Percentiles rank a stretch among this genome's conserved stretches.
Evolutionary conservation across 2,113 vertebrate genomes (phyloP).

Genomic region (Thamnophis sirtalis): DNA sequence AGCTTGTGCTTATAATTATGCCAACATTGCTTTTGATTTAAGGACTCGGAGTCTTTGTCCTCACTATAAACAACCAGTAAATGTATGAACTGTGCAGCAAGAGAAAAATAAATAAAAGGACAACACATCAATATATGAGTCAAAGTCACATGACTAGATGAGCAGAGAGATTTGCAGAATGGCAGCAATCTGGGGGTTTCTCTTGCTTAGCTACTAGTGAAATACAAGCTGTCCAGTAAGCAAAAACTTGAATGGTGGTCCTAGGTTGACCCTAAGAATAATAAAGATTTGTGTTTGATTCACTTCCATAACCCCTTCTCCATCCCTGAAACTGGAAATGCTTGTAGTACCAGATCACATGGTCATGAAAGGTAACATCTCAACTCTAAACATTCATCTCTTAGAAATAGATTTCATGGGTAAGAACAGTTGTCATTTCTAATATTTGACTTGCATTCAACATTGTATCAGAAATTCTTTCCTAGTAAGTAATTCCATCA

Average conservation of each 20-base stretch:
- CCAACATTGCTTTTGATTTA: conserved; percentile 61
- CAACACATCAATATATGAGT: conserved; percentile 38
- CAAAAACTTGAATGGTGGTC: not conserved
- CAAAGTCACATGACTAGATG: conserved; percentile 20
- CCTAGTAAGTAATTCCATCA: conserved; percentile 47
- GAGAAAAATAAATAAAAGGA: conserved; percentile 65
- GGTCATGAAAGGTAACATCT: not conserved
- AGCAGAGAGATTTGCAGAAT: not conserved
- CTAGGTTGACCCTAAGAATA: not conserved
- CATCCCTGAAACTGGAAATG: not conserved
- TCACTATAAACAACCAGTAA: conserved; percentile 65
- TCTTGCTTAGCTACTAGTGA: not conserved
- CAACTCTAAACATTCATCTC: not conserved
- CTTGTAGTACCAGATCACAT: not conserved
- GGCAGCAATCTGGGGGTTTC: not conserved
- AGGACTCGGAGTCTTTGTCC: conserved; percentile 64
- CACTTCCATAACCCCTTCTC: not conserved
- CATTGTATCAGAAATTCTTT: conserved; percentile 30
- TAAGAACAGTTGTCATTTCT: not conserved
- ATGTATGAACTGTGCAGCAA: conserved; percentile 53
- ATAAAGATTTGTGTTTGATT: not conserved
- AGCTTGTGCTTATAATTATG: conserved; percentile 63
- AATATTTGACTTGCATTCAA: conserved; percentile 13
- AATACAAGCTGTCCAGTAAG: not conserved
- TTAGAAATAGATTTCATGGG: not conserved